Evolutionary conservation across 2,888 invertebrate species (phyloP).

Genomic region (Drosophila gaucha): DNA sequence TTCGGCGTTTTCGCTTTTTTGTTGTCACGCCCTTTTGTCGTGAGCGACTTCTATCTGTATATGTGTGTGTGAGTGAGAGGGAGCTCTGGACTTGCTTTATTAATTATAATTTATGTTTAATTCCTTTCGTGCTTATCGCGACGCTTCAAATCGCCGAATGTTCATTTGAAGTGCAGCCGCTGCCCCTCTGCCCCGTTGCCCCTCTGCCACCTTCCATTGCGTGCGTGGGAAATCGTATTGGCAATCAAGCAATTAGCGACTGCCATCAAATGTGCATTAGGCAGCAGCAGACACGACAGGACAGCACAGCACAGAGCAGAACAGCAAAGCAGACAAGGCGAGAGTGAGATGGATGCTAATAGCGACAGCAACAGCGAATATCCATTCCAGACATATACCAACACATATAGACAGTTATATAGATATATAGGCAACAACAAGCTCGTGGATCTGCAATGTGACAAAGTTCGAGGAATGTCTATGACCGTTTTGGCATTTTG

Average conservation of each 20-base stretch:
- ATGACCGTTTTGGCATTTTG: conserved; percentile 60
- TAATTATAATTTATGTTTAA: conserved; percentile 75
- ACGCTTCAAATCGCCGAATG: conserved; percentile 39
- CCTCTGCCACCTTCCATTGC: conserved; percentile 2
- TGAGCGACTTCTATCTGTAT: conserved; percentile 25
- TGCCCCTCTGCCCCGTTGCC: not conserved
- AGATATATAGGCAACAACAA: conserved; percentile 9
- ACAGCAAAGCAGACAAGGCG: conserved; percentile 6
- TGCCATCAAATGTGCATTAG: conserved; percentile 77
- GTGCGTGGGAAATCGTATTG: conserved; percentile 67
- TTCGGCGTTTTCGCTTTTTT: conserved; percentile 18
- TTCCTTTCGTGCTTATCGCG: conserved; percentile 61
- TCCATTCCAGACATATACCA: conserved; percentile 18
- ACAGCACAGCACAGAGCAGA: not conserved
- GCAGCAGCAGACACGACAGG: conserved; percentile 38
- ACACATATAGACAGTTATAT: not conserved
- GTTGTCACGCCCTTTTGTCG: conserved; percentile 53
- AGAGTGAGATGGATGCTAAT: conserved; percentile 5
- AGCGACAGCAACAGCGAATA: conserved; percentile 20
- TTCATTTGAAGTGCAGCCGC: conserved; percentile 31
- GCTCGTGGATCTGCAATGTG: conserved; percentile 53
- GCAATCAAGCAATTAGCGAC: conserved; percentile 77
- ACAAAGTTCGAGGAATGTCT: conserved; percentile 67
- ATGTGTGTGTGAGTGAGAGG: conserved; percentile 11
- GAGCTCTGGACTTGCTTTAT: conserved; percentile 48